These are phyloP conservation scores for Coptodon rendalli DNA, from an alignment of 2,113 vertebrate genomes.

Conservation along the genomic window DNA sequence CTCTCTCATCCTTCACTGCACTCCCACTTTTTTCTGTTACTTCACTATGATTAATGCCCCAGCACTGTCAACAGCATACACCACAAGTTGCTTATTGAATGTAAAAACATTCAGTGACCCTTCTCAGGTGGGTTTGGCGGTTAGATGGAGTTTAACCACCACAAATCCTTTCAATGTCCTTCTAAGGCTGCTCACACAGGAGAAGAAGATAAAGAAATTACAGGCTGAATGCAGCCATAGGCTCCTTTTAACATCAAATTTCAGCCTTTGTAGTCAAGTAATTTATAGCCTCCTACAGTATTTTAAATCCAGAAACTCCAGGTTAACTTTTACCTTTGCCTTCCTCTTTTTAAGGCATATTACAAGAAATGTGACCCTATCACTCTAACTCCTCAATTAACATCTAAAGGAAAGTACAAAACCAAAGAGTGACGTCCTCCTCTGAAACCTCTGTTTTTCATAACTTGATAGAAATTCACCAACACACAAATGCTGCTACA, in stretches of 20 bases:
- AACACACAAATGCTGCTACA: slow-evolving; percentile 35
- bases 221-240: background rate
- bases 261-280: slow-evolving; percentile 17
- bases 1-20: slow-evolving; percentile 26
- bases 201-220: slow-evolving; percentile 43
- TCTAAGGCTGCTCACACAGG: slow-evolving; percentile 8
- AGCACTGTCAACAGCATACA: slow-evolving; percentile 17
- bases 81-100: slow-evolving; percentile 52
- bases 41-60: slow-evolving; percentile 36
- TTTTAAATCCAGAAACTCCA: background rate
- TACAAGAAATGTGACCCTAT: slow-evolving; percentile 30
- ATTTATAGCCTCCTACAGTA: background rate
- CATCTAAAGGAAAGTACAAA: slow-evolving; percentile 3
- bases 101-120: slow-evolving; percentile 31
- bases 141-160: slow-evolving; percentile 54
- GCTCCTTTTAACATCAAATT: slow-evolving; percentile 15
- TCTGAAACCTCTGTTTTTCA: background rate
- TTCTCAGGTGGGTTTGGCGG: slow-evolving; percentile 48
- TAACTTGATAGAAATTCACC: slow-evolving; percentile 42
- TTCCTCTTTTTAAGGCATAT: slow-evolving; percentile 17
- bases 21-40: slow-evolving; percentile 10
- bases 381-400: background rate
- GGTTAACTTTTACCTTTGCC: slow-evolving; percentile 11
- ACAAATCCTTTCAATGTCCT: slow-evolving; percentile 57
- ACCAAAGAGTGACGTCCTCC: background rate